Evolutionary conservation across 2,797 vertebrate species (phyloP), one percentile per base, ranked within the genome.

Genomic region (Tarsius wallacei): DNA sequence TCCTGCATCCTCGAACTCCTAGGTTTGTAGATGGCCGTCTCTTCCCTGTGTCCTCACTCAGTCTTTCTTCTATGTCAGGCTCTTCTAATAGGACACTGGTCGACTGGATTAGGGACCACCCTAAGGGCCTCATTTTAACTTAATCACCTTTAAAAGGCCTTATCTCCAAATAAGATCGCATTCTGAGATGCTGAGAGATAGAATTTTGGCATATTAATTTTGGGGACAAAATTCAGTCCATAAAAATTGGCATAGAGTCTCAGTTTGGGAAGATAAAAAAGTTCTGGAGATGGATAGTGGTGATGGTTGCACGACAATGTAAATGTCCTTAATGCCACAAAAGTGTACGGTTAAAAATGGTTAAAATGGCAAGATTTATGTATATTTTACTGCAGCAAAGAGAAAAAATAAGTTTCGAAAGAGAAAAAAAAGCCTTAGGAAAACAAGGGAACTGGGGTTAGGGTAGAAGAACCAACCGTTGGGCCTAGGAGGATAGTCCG

Each of bases 1-100:
- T 31, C 15, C 63, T 3, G 11, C 63, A 19, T 1, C 14, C 33
- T 84, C 9, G 42, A 42, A 42, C 42, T 51, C 36, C 57, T 24
- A 7, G 57, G 21, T 1, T 0, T 19, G 15, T 36, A 26, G 51
- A 19, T 0, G 8, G 51, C 1, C 0, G 0, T 36, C 42, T 2
- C 22, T 66, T 57, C 19, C 24, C 61, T 1, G 2, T 5, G 5
- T 47, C 61, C 42, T 47, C 83, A 12, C 76, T 0, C 3, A 7
- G 33, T 36, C 53, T 19, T 73, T 36, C 15, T 26, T 26, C 73
- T 6, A 12, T 21, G 15, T 74, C 71, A 19, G 13, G 26, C 74
- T 87, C 63, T 19, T 11, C 33, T 71, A n/a, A 36, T 19, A n/a
- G 49, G 31, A 91, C 42, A 7, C 51, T 31, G 42, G 83, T 36